Base-by-base conservation (phyloP, 2,888 invertebrate genomes). In the Deroplatys truncata region DNA sequence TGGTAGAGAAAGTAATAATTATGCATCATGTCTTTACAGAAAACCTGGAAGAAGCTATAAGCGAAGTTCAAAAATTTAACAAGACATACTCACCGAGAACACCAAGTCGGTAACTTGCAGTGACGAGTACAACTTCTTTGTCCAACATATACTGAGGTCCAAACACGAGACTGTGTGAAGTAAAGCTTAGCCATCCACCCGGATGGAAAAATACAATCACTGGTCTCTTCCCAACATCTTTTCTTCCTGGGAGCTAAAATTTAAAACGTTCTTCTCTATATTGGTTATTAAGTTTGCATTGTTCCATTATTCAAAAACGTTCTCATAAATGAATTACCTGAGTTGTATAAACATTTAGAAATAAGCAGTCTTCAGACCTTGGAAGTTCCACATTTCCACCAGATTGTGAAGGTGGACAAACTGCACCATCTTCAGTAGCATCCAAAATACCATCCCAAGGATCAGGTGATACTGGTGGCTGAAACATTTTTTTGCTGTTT, bases 391-490 rank as follows among this genome's bases (percentile, higher is more conserved):
- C 56, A 43, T 43, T 43, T 43, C 43, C 43, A 20, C 56, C 56
- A 16, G 2, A 5, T 72, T 72, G 56, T 72, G 93, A 93, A 91
- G 94, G 94, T 0, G 95, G 95, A 90, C 96, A 95, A 84, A 94
- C 94, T 0, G 95, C 95, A 0, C 95, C 95, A 89, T 95, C 95
- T 89, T 93, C 91, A 4, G 94, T 94, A 2, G 95, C 96, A 92
- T 96, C 94, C 86, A 95, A 94, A 28, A 93, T 93, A 5, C 92
- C 93, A 25, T 92, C 92, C 94, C 95, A 96, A n/a, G 93, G 92
- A 83, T 94, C 92, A 16, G 94, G 93, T 2, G 94, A 94, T 72
- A 93, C 92, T 0, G 96, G 95, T 9, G 94, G 94, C 95, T 95
- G 91, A 28, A 31, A 84, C 28, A 49, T 56, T n/a, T 13, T 93